A percentile compares a stretch with the other conserved stretches of the same genome.
phyloP scores from a whole-genome alignment of 2,888 invertebrate genomes.

The Lutraria lutraria region DNA sequence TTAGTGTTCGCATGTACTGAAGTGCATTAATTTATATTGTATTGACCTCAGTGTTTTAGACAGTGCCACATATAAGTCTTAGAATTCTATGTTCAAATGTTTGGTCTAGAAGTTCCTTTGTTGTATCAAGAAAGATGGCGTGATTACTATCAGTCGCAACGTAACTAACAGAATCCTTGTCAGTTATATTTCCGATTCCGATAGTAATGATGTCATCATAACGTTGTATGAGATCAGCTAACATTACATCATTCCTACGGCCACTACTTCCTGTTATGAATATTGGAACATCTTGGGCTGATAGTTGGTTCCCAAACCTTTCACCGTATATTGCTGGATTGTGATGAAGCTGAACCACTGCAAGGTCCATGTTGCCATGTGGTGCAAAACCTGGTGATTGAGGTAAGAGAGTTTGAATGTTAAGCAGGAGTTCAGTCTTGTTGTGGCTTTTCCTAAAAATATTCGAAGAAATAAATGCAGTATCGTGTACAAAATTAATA shows the following conservation, averaged over 20 bases:
- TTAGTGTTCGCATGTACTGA: too few relatives aligned
- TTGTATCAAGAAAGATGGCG: not conserved
- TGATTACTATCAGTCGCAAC: not conserved
- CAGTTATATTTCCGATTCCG: not conserved
- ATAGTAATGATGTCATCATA: not conserved
- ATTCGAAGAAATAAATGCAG: not conserved
- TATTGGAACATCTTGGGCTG: not conserved
- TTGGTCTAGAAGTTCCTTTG: not conserved
- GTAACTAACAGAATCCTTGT: not conserved
- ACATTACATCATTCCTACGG: not conserved
- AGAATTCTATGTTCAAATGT: not conserved
- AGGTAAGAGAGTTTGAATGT: not conserved
- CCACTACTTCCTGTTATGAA: not conserved
- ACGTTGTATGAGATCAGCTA: not conserved
- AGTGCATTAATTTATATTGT: too few relatives aligned
- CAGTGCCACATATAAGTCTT: conserved; percentile 2
- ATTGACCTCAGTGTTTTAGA: too few relatives aligned
- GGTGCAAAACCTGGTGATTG: not conserved
- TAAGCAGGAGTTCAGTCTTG: not conserved
- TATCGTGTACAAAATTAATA: not conserved
- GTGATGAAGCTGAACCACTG: not conserved
- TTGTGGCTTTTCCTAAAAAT: not conserved
- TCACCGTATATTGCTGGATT: not conserved
- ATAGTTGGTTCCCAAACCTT: not conserved
- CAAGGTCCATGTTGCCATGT: not conserved